A percentile compares a stretch with the other conserved stretches of the same genome.
These are phyloP conservation scores for Pogona vitticeps DNA, from an alignment of 2,113 vertebrate genomes.

Conservation along the genomic window DNA sequence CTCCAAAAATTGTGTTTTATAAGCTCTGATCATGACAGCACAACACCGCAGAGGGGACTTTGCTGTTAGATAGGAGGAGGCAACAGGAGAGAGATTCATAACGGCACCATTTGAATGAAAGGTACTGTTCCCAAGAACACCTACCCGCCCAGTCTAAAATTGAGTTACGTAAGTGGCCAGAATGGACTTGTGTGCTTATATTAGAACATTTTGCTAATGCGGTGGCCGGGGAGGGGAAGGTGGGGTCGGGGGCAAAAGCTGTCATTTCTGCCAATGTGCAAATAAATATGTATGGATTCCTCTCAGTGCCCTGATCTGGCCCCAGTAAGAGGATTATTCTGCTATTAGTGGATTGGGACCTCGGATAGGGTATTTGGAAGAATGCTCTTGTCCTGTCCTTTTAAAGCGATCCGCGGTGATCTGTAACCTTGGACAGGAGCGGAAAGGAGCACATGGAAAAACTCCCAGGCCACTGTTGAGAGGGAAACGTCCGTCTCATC, in stretches of 20 bases:
- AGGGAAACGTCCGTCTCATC: no score
- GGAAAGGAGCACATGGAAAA: neutral
- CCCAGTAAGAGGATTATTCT: slow-evolving; percentile 55
- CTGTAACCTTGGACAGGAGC: neutral
- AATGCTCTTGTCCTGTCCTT: slow-evolving; percentile 30
- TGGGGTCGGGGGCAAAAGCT: neutral
- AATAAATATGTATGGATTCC: slow-evolving; percentile 34
- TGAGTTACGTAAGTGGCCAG: neutral
- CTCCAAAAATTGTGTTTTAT: no score
- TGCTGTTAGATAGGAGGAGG: neutral
- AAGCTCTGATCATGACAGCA: no score
- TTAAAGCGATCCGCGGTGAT: neutral
- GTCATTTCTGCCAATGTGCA: slow-evolving; percentile 7
- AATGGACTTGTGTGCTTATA: neutral
- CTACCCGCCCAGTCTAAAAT: neutral
- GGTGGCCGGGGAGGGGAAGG: neutral
- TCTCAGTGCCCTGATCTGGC: slow-evolving; percentile 27
- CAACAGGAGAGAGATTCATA: neutral
- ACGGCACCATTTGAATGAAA: neutral
- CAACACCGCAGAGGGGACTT: neutral
- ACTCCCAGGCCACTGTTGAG: neutral
- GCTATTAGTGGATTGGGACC: slow-evolving; percentile 58
- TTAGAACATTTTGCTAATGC: rapidly evolving
- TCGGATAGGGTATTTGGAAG: slow-evolving; percentile 44
- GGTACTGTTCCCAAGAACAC: neutral